phyloP scores from a whole-genome alignment of 2,113 vertebrate species.

The Eublepharis macularius region DNA sequence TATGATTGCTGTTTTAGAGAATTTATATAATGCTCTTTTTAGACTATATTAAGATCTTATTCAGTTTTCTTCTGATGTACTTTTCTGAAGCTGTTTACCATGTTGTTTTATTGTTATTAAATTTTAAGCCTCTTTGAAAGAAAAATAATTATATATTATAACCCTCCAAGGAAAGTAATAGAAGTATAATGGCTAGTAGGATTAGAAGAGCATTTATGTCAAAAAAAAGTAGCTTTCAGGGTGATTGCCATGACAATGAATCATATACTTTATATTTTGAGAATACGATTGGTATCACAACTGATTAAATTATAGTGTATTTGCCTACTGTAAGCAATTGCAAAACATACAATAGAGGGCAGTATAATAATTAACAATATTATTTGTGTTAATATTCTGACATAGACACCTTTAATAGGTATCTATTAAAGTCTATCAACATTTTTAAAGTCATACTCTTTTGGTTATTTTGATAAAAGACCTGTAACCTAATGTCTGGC shows the following conservation, averaged over 20 bases:
- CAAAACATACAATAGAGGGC: conserved; percentile 3
- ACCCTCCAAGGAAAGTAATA: background rate
- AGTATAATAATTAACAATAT: conserved; percentile 8
- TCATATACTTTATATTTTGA: conserved; percentile 26
- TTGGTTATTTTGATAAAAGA: conserved; percentile 31
- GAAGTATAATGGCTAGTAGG: background rate
- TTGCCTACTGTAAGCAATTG: background rate
- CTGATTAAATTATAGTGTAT: conserved; percentile 23
- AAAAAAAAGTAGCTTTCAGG: background rate
- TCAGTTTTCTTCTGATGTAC: too few relatives aligned
- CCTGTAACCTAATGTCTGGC: background rate
- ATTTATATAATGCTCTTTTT: too few relatives aligned
- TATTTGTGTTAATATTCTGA: background rate
- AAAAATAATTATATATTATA: too few relatives aligned
- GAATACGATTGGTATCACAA: conserved; percentile 21
- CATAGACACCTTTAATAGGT: background rate
- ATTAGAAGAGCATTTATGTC: background rate
- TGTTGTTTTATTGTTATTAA: too few relatives aligned
- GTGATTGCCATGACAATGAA: conserved; percentile 17
- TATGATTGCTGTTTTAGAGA: too few relatives aligned
- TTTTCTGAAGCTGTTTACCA: too few relatives aligned
- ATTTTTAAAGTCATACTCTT: conserved; percentile 28
- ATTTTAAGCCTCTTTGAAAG: too few relatives aligned
- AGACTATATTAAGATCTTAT: too few relatives aligned
- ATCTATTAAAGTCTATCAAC: conserved; percentile 1